A percentile compares a stretch with the other conserved stretches of the same genome.
These are phyloP conservation scores for Chrysoperla carnea DNA, from an alignment of 1,140 invertebrate genomes.

Conservation along the genomic window DNA sequence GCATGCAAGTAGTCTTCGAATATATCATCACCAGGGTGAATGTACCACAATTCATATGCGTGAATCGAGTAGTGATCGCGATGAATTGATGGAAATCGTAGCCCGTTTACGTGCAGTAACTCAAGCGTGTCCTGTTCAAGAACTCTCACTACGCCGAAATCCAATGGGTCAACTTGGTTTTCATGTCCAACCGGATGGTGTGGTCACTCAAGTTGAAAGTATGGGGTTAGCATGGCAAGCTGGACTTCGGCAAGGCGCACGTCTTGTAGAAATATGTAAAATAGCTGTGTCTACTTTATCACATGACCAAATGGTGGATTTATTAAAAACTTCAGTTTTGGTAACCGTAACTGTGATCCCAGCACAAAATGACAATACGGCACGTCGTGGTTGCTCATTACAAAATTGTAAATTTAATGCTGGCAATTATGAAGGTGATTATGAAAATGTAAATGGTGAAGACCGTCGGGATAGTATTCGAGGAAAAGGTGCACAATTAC, in stretches of 20 bases:
- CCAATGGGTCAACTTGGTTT: conserved; percentile 79
- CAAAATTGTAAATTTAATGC: conserved; percentile 49
- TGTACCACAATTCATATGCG: conserved; percentile 58
- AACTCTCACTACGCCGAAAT: conserved; percentile 56
- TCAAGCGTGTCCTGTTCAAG: conserved; percentile 50
- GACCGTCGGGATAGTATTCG: conserved; percentile 11
- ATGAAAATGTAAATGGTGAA: conserved; percentile 40
- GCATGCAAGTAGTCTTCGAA: conserved; percentile 32
- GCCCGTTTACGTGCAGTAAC: conserved; percentile 53
- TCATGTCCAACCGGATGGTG: conserved; percentile 88
- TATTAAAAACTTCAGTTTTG: conserved; percentile 75
- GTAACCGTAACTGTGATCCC: conserved; percentile 74
- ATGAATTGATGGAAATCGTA: conserved; percentile 64
- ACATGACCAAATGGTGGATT: conserved; percentile 87
- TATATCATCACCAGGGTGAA: conserved; percentile 72
- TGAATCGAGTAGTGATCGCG: conserved; percentile 42
- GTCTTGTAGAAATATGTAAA: conserved; percentile 87
- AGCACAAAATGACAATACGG: conserved; percentile 25
- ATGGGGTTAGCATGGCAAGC: conserved; percentile 75
- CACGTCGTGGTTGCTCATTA: conserved; percentile 42
- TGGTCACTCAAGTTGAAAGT: conserved; percentile 84
- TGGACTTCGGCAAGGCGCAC: conserved; percentile 73
- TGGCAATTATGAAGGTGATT: conserved; percentile 45
- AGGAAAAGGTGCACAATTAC: conserved; percentile 20
- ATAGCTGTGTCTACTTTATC: conserved; percentile 74